A percentile compares a stretch with the other conserved stretches of the same genome.
Evolutionary conservation across 2,888 invertebrate species (phyloP).

Genomic region (Andrena dorsata): DNA sequence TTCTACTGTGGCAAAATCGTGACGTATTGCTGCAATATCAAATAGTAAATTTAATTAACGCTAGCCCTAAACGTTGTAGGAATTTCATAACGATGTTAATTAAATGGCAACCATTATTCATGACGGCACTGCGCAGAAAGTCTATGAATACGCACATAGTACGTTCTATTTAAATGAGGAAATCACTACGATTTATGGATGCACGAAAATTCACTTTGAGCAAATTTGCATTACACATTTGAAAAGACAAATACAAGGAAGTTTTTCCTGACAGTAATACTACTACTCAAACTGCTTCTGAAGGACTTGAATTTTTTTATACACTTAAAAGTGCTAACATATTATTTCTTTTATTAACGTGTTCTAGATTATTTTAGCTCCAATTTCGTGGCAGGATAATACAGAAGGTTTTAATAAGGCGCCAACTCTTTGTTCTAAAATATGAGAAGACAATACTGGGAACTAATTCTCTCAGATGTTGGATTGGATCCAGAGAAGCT

Average conservation of each 20-base stretch:
- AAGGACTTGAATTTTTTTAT: no score
- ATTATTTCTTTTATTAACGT: no score
- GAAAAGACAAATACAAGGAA: no score
- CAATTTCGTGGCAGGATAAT: not conserved
- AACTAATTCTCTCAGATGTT: no score
- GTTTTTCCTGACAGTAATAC: no score
- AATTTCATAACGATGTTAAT: conserved; percentile 25
- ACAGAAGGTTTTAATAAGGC: not conserved
- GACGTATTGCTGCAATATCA: conserved; percentile 18
- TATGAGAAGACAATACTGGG: no score
- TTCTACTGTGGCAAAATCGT: not conserved
- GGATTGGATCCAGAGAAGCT: no score
- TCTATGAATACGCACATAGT: conserved; percentile 30
- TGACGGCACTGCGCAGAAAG: conserved; percentile 26
- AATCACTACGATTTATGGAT: conserved; percentile 19
- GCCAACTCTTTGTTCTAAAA: not conserved
- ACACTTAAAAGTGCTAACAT: no score
- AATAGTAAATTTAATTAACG: conserved; percentile 31
- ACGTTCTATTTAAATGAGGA: conserved; percentile 36
- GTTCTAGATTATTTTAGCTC: no score
- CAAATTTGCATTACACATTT: not conserved
- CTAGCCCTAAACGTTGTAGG: conserved; percentile 11
- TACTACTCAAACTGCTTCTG: no score
- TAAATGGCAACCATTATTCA: conserved; percentile 49
- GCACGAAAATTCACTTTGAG: not conserved